Base-by-base conservation (phyloP, 2,797 vertebrate species). In the Holocentrus rufus region DNA sequence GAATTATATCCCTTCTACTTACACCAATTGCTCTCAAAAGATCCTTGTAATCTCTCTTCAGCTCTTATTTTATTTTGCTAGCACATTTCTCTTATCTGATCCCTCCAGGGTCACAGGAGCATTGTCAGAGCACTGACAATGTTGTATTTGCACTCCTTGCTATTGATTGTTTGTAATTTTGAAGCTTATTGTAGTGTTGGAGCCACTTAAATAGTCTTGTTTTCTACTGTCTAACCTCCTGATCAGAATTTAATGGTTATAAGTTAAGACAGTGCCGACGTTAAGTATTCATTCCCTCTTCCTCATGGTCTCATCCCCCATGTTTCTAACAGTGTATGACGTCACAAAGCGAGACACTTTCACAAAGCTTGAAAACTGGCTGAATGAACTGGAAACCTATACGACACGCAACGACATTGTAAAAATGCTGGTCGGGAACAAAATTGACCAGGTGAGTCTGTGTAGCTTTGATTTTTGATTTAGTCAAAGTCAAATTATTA, bases 371-470 rank as follows among this genome's bases (percentile, higher is more conserved):
- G 97, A 96, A 90, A 99, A 98, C 92, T 99, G 98, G 98, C 92
- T 99, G 88, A 99, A 95, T 76, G 98, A 99, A 89, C 92, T 99
- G 93, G 98, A 99, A 93, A 99, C 97, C 0, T 99, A 99, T 91
- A 96, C 96, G 80, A 98, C 97, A 39, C 97, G 97, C 83, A 98
- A 98, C 70, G 97, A 99, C 89, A 96, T 99, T 73, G 96, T 99
- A n/a, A 98, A 99, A 90, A 99, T 99, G 98, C 93, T 99, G 31
- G 97, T 99, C 71, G 98, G 98, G 82, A 99, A 99, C 94, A 99
- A 99, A 93, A 99, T 98, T 31, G 98, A 99, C 90, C 96, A 95
- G 95, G 98, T 98, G 91, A 93, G 92, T 80, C 8, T 63, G 39
- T 31, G 27, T 42, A 9, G 15, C 8, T 18, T 49, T 2, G n/a